A percentile compares a stretch with the other conserved stretches of the same genome.
These are phyloP conservation scores for Acipenser oxyrinchus DNA, from an alignment of 2,797 vertebrate species.

Conservation along the genomic window DNA sequence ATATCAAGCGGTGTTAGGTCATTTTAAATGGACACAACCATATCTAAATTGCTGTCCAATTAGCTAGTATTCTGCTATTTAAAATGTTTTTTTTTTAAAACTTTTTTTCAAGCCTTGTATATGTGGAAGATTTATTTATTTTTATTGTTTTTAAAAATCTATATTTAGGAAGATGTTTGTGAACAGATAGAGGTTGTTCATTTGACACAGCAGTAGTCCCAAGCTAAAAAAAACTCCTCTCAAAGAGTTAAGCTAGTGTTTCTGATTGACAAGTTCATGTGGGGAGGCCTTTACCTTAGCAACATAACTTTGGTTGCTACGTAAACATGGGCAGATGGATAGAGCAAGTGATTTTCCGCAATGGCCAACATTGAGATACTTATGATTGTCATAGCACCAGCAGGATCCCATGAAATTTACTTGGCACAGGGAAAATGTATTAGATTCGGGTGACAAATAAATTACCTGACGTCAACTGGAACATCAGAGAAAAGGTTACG, in stretches of 20 bases:
- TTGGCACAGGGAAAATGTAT: slow-evolving; percentile 68
- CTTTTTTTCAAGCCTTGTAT: slow-evolving; percentile 6
- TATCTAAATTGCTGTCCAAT: background rate
- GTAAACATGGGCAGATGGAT: slow-evolving; percentile 80
- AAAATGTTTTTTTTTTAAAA: too few species aligned
- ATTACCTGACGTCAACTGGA: slow-evolving; percentile 73
- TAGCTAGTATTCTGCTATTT: too few species aligned
- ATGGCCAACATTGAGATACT: slow-evolving; percentile 52
- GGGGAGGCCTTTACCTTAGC: slow-evolving; percentile 60
- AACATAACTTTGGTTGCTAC: slow-evolving; percentile 74
- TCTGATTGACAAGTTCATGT: slow-evolving; percentile 79
- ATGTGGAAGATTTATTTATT: too few species aligned
- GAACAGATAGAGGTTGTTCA: slow-evolving; percentile 38
- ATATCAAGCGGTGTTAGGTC: background rate
- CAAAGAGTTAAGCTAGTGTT: slow-evolving; percentile 26
- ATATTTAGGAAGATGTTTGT: slow-evolving; percentile 35
- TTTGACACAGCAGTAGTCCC: slow-evolving; percentile 23
- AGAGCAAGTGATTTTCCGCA: slow-evolving; percentile 55
- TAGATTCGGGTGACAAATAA: slow-evolving; percentile 76
- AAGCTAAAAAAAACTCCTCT: slow-evolving; percentile 23
- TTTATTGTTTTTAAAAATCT: slow-evolving; percentile 7
- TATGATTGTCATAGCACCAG: slow-evolving; percentile 49
- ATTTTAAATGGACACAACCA: slow-evolving; percentile 9
- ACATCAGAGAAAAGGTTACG: slow-evolving; percentile 61
- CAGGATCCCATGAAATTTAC: slow-evolving; percentile 53